Percentiles rank a stretch among this genome's conserved stretches.
Conservation (phyloP, 2,797 vertebrate species). For the Tinamus major region DNA sequence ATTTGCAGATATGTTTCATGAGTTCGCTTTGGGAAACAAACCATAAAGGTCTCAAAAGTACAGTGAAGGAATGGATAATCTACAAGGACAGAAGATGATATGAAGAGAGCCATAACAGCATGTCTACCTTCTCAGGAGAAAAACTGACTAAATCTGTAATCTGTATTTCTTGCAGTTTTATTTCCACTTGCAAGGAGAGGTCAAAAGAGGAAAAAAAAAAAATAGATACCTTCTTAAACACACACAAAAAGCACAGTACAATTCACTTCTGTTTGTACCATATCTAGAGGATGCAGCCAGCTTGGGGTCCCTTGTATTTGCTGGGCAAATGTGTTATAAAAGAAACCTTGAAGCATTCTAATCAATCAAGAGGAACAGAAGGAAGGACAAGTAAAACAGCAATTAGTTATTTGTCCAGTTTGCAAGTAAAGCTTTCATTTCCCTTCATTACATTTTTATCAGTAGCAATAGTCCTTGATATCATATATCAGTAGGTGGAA, state of each 20-base stretch:
- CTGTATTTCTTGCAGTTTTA: neutral
- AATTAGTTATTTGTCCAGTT: neutral
- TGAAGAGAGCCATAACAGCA: neutral
- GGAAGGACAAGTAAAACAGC: neutral
- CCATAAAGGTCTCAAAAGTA: neutral
- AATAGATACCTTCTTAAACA: neutral
- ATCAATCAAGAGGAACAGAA: neutral
- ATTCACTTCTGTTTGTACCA: neutral
- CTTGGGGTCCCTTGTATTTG: neutral
- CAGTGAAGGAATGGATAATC: neutral
- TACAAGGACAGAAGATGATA: neutral
- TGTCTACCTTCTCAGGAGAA: neutral
- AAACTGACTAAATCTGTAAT: neutral
- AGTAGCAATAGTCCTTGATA: neutral
- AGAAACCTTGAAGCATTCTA: neutral
- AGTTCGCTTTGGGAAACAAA: neutral
- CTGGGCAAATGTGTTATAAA: neutral
- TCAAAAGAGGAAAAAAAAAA: neutral
- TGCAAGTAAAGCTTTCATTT: neutral
- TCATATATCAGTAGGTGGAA: neutral
- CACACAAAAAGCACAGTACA: no score
- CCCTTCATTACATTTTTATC: neutral
- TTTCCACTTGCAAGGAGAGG: neutral
- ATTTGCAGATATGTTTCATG: neutral
- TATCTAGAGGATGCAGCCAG: neutral